A percentile compares a stretch with the other conserved stretches of the same genome.
phyloP scores from a whole-genome alignment of 2,888 invertebrate species.

The Patella ulyssiponensis region DNA sequence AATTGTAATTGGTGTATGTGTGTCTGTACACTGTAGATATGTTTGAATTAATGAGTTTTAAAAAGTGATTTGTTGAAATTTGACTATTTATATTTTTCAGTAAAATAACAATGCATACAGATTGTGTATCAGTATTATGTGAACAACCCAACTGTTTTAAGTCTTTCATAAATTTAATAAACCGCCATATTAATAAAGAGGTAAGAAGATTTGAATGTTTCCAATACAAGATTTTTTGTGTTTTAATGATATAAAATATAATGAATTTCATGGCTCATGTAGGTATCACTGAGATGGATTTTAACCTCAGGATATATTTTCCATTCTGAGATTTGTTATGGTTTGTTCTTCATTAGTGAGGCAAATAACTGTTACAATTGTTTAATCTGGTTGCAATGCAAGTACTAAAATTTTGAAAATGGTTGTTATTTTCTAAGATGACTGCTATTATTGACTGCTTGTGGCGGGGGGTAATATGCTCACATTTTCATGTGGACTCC shows the following conservation, averaged over 20 bases:
- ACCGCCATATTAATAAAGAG: slow-evolving; percentile 80
- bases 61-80: background rate
- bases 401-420: too few relatives aligned
- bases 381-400: too few relatives aligned
- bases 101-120: slow-evolving; percentile 83
- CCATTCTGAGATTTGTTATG: too few relatives aligned
- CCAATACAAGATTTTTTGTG: too few relatives aligned
- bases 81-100: slow-evolving; percentile 75
- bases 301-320: too few relatives aligned
- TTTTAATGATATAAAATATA: background rate
- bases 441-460: too few relatives aligned
- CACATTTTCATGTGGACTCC: too few relatives aligned
- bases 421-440: too few relatives aligned
- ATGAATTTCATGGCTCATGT: background rate
- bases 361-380: too few relatives aligned
- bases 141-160: slow-evolving; percentile 76
- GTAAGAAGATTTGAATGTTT: slow-evolving; percentile 46
- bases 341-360: too few relatives aligned
- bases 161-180: slow-evolving; percentile 78
- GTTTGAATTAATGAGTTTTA: slow-evolving; percentile 2
- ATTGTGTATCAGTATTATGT: slow-evolving; percentile 81
- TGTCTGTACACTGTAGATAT: background rate
- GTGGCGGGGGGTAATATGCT: too few relatives aligned
- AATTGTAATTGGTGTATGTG: background rate
- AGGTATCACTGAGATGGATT: too few relatives aligned